A percentile compares a stretch with the other conserved stretches of the same genome.
Conservation (phyloP, 2,888 invertebrate genomes). For the Synergus umbraculus region DNA sequence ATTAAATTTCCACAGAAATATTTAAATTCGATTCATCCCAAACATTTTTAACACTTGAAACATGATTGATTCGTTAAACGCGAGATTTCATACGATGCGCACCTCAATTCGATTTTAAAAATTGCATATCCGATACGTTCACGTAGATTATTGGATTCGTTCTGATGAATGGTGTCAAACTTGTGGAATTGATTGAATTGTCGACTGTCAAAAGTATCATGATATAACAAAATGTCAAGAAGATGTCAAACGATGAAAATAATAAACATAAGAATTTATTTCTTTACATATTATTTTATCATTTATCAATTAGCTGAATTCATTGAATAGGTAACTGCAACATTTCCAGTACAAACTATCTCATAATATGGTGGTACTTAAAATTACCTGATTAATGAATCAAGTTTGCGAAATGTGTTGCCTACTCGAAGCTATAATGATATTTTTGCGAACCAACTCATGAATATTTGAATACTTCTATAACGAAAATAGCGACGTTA, state of each 20-base stretch:
- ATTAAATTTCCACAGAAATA: not conserved
- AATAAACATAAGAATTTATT: not conserved
- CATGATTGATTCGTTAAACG: not conserved
- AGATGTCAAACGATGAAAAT: not conserved
- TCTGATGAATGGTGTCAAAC: conserved; percentile 12
- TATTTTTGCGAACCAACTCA: not conserved
- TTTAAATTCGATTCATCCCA: not conserved
- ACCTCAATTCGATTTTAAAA: conserved; percentile 34
- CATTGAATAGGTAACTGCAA: not conserved
- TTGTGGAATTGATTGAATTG: conserved; percentile 10
- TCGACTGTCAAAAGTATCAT: not conserved
- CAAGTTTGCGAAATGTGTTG: not conserved
- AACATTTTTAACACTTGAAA: not conserved
- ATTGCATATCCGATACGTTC: conserved; percentile 21
- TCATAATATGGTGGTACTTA: not conserved
- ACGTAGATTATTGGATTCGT: conserved; percentile 33
- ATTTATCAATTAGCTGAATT: too few relatives aligned
- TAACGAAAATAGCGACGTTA: conserved; percentile 6
- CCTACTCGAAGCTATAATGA: not conserved
- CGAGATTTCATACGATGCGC: conserved; percentile 9
- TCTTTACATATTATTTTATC: not conserved
- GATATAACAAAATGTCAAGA: conserved; percentile 5
- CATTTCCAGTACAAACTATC: not conserved
- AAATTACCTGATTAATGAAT: not conserved
- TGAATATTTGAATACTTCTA: conserved; percentile 12